These are phyloP conservation scores for Polypterus bichir DNA, from an alignment of 2,113 vertebrate genomes.

Conservation along the genomic window DNA sequence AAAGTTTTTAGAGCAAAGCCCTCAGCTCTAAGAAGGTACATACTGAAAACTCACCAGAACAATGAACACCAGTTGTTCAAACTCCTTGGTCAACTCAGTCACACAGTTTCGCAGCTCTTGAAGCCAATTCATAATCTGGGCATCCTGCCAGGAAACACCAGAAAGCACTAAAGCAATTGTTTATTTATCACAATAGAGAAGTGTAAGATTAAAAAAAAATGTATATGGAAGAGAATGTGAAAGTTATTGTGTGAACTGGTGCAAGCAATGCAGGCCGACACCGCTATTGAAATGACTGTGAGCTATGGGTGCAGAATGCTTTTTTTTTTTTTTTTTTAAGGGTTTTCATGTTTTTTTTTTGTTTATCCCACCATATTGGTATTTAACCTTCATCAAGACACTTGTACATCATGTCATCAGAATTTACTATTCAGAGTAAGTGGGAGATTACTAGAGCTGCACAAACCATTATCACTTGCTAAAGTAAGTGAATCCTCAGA, in stretches of 20 bases:
- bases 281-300: no score
- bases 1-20: background rate
- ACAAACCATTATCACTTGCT: no score
- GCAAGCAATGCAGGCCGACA: background rate
- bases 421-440: no score
- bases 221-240: background rate
- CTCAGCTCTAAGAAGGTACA: no score
- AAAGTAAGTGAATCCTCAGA: no score
- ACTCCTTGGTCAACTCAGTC: constrained; percentile 72
- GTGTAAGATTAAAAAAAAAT: background rate
- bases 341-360: no score
- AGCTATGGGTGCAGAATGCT: no score
- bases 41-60: constrained; percentile 60
- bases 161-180: background rate
- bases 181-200: background rate
- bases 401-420: no score
- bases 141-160: constrained; percentile 54
- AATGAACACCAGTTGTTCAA: constrained; percentile 72
- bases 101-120: constrained; percentile 73
- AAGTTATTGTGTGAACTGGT: background rate
- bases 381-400: no score
- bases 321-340: no score
- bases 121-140: constrained; percentile 87
- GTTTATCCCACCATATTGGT: no score
- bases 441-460: no score